These are phyloP conservation scores for Percopsis omiscomaycus DNA, from an alignment of 2,797 vertebrate species.

Conservation along the genomic window DNA sequence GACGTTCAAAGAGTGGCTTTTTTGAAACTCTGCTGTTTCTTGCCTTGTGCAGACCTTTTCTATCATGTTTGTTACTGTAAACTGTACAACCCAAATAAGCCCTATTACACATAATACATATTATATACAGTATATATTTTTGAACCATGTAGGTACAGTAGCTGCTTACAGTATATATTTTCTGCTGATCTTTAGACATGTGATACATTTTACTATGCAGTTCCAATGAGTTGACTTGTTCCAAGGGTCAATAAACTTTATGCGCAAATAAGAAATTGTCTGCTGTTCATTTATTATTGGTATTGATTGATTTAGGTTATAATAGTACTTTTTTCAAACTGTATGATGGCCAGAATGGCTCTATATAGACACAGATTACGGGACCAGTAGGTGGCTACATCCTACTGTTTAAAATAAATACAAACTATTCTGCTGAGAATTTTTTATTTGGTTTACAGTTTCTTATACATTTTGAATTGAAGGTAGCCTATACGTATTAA, in stretches of 20 bases:
- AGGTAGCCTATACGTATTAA: slow-evolving; percentile 1
- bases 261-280: slow-evolving; percentile 4
- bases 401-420: not conserved
- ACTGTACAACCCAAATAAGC: slow-evolving; percentile 22
- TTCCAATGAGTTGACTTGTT: not conserved
- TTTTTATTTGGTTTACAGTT: slow-evolving; percentile 1
- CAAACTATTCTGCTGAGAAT: not conserved
- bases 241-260: slow-evolving; percentile 32
- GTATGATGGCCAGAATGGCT: no score
- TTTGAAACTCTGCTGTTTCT: slow-evolving; percentile 46
- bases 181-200: not conserved
- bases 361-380: no score
- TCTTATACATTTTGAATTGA: not conserved
- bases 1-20: slow-evolving; percentile 40
- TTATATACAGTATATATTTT: not conserved
- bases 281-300: not conserved
- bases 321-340: no score
- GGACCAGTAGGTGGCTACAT: not conserved
- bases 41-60: slow-evolving; percentile 68
- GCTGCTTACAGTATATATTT: not conserved
- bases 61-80: slow-evolving; percentile 50
- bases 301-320: not conserved
- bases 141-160: not conserved
- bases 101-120: slow-evolving; percentile 16
- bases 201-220: not conserved